Base-by-base conservation (phyloP, 2,113 vertebrate species). In the Oxygymnocypris stewartii region DNA sequence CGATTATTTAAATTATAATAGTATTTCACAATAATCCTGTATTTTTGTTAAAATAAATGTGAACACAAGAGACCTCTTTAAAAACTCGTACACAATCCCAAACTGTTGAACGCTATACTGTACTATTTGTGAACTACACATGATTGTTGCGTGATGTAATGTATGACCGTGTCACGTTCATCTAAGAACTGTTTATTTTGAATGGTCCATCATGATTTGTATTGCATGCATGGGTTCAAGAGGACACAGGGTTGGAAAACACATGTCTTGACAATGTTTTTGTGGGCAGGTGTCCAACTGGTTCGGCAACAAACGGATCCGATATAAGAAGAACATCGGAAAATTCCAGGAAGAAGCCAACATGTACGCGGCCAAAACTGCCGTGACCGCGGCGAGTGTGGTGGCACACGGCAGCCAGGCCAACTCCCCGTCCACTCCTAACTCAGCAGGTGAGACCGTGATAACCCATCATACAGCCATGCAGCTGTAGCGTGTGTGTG, bases 251-350 rank as follows among this genome's bases (percentile, higher is more conserved):
- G 16, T 44, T 76, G n/a, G 40, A 59, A 77, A 77, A 78, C 59
- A 42, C 31, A 37, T 61, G 59, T 44, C n/a, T 82, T 85, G 18
- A 59, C 51, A 37, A 61, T 79, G 84, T 78, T 35, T 84, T 28
- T 54, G 31, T 18, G 42, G n/a, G 31, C 93, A 99, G 98, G 98
- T 99, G 95, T 99, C 98, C 95, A 99, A 99, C 97, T 99, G 98
- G 98, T 99, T 99, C 94, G 98, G 98, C 95, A 99, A 99, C 96
- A 99, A 99, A 94, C 96, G 98, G 96, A 99, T 99, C 97, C 96
- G 98, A 94, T 99, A 99, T 96, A 99, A 99, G 97, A 99, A 99
- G 96, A 99, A 99, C 97, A 99, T 99, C 95, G 98, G 98, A 95
- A 99, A 99, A 96, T 99, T 99, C 94, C 98, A 99, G 95, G 98